Conservation (phyloP, 2,888 invertebrate genomes). For the Charanyca ferruginea region DNA sequence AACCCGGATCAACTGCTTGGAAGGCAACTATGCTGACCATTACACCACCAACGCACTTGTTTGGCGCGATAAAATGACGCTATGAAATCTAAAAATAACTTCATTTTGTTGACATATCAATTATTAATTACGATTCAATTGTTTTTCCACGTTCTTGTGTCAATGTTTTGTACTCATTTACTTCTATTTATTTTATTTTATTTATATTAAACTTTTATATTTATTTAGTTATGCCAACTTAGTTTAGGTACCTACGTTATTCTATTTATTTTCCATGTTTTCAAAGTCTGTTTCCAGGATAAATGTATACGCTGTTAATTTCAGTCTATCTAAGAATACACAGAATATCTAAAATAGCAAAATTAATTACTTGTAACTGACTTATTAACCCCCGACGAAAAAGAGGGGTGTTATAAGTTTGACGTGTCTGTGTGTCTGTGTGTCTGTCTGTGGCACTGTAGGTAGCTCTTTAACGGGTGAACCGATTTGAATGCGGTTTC, state of each 20-base stretch:
- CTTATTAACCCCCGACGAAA: no score
- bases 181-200: background rate
- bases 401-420: no score
- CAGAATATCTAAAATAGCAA: background rate
- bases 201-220: constrained; percentile 2
- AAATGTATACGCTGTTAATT: no score
- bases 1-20: constrained; percentile 92
- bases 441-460: no score
- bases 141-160: constrained; percentile 20
- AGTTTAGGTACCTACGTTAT: background rate
- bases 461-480: no score
- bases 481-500: no score
- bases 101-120: constrained; percentile 19
- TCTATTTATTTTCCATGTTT: constrained; percentile 21
- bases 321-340: no score
- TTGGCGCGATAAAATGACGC: fast-evolving
- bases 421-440: no score
- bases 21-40: constrained; percentile 92
- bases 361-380: background rate
- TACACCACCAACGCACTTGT: constrained; percentile 89
- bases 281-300: background rate
- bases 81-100: constrained; percentile 21
- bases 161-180: constrained; percentile 11
- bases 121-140: constrained; percentile 19
- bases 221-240: constrained; percentile 9